These are phyloP conservation scores for Helicoverpa armigera DNA, from an alignment of 1,140 invertebrate genomes.

Conservation along the genomic window DNA sequence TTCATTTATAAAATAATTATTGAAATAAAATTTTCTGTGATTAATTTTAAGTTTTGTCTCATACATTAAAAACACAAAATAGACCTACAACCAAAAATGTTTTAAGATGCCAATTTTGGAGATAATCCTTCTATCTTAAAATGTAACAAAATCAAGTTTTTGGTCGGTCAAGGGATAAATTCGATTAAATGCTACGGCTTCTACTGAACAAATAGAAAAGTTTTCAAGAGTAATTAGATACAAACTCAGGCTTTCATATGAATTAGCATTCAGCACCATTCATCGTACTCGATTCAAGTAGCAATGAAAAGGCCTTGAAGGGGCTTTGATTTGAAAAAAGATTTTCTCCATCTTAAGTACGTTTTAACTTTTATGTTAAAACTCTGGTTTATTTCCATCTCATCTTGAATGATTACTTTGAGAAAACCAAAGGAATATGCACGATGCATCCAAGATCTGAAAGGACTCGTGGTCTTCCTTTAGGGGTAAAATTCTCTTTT, in stretches of 20 bases:
- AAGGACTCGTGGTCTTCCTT: not conserved
- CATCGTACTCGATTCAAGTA: constrained; percentile 41
- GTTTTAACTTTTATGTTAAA: constrained; percentile 26
- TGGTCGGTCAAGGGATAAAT: constrained; percentile 9
- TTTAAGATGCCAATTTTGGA: no score
- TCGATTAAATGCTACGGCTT: constrained; percentile 16
- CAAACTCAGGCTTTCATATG: constrained; percentile 49
- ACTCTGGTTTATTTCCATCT: not conserved
- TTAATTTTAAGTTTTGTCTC: not conserved
- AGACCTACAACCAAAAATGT: no score
- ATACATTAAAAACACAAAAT: not conserved
- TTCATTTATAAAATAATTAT: not conserved
- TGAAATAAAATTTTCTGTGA: not conserved
- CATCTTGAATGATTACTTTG: constrained; percentile 3
- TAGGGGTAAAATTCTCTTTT: not conserved
- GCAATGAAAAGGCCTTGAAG: constrained; percentile 42
- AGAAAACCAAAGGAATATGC: not conserved
- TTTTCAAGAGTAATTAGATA: constrained; percentile 49
- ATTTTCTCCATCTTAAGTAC: constrained; percentile 37
- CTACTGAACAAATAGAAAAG: constrained; percentile 20
- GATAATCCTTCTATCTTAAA: no score
- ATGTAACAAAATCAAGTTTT: not conserved
- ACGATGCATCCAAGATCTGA: constrained; percentile 4
- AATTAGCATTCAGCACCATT: constrained; percentile 48
- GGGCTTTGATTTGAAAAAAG: constrained; percentile 44